Conservation (phyloP, 2,888 invertebrate genomes). For the Drosophila koepferae region DNA sequence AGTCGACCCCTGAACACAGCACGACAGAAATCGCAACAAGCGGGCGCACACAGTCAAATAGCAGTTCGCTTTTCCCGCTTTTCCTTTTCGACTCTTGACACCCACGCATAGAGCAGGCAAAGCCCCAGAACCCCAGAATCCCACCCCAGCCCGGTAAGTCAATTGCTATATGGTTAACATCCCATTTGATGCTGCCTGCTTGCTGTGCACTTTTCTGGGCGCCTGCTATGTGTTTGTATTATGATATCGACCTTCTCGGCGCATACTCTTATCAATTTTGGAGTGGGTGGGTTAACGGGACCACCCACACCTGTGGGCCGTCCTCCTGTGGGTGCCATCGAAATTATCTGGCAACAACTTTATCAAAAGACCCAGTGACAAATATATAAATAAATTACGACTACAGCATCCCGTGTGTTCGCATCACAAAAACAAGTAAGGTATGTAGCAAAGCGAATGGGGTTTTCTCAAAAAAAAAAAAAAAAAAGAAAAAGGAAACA, state of each 20-base stretch:
- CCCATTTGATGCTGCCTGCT: slow-evolving; percentile 30
- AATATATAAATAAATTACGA: slow-evolving; percentile 78
- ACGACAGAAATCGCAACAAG: slow-evolving; percentile 71
- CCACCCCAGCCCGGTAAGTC: neutral
- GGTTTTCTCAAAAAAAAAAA: slow-evolving; percentile 34
- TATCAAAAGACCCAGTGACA: slow-evolving; percentile 70
- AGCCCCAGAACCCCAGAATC: neutral
- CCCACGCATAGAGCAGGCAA: slow-evolving; percentile 61
- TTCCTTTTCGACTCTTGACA: slow-evolving; percentile 14
- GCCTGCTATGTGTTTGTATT: slow-evolving; percentile 79
- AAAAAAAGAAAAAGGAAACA: neutral
- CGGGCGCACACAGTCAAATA: slow-evolving; percentile 39
- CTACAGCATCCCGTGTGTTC: slow-evolving; percentile 24
- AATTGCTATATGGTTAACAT: slow-evolving; percentile 43
- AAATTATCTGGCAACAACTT: slow-evolving; percentile 76
- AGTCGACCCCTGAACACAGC: slow-evolving; percentile 75
- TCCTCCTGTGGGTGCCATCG: slow-evolving; percentile 55
- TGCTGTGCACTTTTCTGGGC: slow-evolving; percentile 65
- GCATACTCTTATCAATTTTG: slow-evolving; percentile 61
- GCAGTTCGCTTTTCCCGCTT: neutral
- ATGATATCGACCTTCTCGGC: slow-evolving; percentile 77
- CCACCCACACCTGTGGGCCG: neutral
- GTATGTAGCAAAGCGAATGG: slow-evolving; percentile 32
- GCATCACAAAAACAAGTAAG: slow-evolving; percentile 25
- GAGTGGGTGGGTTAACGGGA: neutral